Conservation (phyloP, 2,797 vertebrate genomes). For the Sphenodon punctatus region DNA sequence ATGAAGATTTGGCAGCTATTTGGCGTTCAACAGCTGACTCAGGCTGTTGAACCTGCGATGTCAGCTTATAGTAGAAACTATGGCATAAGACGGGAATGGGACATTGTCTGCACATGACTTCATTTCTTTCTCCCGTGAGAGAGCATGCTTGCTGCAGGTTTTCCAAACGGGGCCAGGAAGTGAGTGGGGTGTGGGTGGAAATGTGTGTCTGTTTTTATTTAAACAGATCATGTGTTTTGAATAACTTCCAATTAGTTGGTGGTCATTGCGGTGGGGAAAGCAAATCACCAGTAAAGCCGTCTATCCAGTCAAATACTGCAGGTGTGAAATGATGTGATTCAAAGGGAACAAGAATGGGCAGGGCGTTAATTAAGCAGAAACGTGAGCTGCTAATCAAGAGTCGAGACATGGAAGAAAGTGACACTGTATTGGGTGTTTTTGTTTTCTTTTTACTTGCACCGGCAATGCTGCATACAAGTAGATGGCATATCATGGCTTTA, state of each 20-base stretch:
- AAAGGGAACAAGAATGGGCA: neutral
- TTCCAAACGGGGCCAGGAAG: no score
- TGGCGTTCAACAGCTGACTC: neutral
- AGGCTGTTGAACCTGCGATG: no score
- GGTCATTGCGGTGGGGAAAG: conserved; percentile 4
- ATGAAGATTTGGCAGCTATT: conserved; percentile 53
- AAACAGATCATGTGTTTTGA: no score
- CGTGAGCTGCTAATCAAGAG: neutral
- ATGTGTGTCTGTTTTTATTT: no score
- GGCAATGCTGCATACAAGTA: neutral
- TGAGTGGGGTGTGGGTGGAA: no score
- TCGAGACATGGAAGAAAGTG: neutral
- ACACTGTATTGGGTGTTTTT: no score
- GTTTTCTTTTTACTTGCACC: no score
- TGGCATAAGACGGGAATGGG: neutral
- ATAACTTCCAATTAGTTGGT: conserved; percentile 19
- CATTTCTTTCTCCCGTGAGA: no score
- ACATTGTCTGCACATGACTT: no score
- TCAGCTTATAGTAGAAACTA: neutral
- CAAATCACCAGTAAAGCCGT: neutral
- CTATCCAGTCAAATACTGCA: neutral
- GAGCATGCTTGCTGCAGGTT: no score
- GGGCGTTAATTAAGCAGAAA: neutral
- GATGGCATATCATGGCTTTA: neutral
- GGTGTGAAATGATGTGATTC: neutral